These are phyloP conservation scores for Phenganax stokvisi DNA, from an alignment of 92 coral and sea anemone species.

Conservation along the genomic window DNA sequence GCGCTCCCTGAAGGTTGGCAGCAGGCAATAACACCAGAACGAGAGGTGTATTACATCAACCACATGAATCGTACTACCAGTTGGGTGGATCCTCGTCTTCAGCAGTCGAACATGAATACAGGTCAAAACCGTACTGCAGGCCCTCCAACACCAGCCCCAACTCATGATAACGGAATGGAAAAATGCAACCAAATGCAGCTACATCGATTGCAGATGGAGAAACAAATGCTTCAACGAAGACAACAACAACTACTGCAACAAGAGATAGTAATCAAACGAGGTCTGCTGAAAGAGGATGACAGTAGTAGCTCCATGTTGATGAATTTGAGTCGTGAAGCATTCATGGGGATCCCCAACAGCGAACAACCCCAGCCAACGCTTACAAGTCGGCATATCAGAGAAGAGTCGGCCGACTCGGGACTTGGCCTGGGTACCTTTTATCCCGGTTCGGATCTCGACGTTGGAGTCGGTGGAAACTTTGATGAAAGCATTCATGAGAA, in stretches of 20 bases:
- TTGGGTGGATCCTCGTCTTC: constrained; percentile 85
- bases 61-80: constrained; percentile 83
- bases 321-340: constrained; percentile 87
- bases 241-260: constrained; percentile 82
- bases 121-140: constrained; percentile 51
- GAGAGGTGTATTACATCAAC: constrained; percentile 89
- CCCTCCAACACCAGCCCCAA: constrained; percentile 51
- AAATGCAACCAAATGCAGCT: constrained; percentile 57
- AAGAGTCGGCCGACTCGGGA: constrained; percentile 91
- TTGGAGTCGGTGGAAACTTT: constrained; percentile 42
- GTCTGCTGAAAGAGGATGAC: constrained; percentile 74
- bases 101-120: constrained; percentile 50
- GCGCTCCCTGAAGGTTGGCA: constrained; percentile 98
- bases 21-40: constrained; percentile 88
- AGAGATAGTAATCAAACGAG: constrained; percentile 87
- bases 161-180: constrained; percentile 45
- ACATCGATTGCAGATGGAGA: constrained; percentile 84
- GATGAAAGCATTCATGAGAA: constrained; percentile 72
- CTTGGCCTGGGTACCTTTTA: constrained; percentile 76
- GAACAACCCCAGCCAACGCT: constrained; percentile 62
- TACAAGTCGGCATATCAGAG: constrained; percentile 75
- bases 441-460: constrained; percentile 72
- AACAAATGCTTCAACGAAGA: constrained; percentile 71
- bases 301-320: constrained; percentile 70
- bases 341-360: constrained; percentile 55